Evolutionary conservation across 2,113 vertebrate genomes (phyloP).

Genomic region (Xyrauchen texanus): DNA sequence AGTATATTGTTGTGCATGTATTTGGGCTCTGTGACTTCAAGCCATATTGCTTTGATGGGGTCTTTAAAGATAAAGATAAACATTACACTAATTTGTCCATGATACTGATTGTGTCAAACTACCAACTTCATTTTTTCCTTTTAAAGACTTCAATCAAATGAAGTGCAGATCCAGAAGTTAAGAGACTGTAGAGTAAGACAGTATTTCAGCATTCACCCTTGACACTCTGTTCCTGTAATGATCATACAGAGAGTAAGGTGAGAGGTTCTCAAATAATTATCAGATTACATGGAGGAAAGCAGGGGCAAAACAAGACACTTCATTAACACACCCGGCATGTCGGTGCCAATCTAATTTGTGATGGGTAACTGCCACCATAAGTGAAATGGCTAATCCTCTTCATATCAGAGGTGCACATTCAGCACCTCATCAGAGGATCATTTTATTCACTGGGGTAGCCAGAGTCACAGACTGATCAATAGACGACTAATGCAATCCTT

Average conservation of each 20-base stretch:
- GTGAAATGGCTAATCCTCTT: conserved; percentile 57
- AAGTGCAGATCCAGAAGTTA: background rate
- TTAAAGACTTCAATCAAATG: background rate
- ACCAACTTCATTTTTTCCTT: background rate
- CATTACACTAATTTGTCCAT: background rate
- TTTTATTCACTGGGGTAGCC: conserved; percentile 53
- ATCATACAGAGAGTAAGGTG: conserved; percentile 50
- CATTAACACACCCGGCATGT: conserved; percentile 59
- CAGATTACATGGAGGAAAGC: conserved; percentile 50
- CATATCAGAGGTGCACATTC: conserved; percentile 51
- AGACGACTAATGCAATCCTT: conserved; percentile 56
- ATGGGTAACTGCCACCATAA: conserved; percentile 45
- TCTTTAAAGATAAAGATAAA: too few species aligned
- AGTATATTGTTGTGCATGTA: too few species aligned
- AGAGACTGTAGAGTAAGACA: conserved; percentile 28
- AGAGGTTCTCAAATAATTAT: conserved; percentile 56
- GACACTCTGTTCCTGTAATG: conserved; percentile 43
- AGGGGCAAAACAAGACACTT: conserved; percentile 59
- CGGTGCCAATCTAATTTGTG: conserved; percentile 56
- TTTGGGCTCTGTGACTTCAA: too few species aligned
- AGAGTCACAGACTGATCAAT: conserved; percentile 55
- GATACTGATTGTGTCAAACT: background rate
- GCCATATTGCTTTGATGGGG: too few species aligned
- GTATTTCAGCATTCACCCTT: conserved; percentile 41
- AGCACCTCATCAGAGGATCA: conserved; percentile 55